A percentile compares a stretch with the other conserved stretches of the same genome.
phyloP scores from a whole-genome alignment of 2,113 vertebrate species.

The Nymphicus hollandicus region DNA sequence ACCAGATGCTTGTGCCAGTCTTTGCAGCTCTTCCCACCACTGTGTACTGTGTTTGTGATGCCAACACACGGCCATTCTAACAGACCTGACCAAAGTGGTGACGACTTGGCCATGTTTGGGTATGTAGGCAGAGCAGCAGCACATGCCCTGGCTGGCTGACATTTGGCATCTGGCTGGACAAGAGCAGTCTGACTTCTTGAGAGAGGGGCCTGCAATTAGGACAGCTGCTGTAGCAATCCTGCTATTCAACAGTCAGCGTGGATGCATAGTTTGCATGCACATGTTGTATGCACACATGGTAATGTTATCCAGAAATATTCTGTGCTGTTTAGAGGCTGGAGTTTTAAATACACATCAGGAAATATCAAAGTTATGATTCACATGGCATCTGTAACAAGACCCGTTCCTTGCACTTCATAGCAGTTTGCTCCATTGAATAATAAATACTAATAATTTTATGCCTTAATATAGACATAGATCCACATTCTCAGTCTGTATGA shows the following conservation, averaged over 20 bases:
- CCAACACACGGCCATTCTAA: neutral
- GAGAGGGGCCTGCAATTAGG: neutral
- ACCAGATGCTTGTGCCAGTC: neutral
- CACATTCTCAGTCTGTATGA: neutral
- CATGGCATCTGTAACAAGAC: constrained; percentile 25
- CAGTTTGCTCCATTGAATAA: constrained; percentile 27
- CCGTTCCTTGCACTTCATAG: neutral
- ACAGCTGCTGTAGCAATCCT: constrained; percentile 30
- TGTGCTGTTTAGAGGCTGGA: neutral
- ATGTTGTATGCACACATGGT: constrained; percentile 46
- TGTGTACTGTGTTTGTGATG: neutral
- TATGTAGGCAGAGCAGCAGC: constrained; percentile 3
- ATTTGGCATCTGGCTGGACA: constrained; percentile 36
- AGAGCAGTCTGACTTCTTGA: neutral
- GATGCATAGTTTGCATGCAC: constrained; percentile 13
- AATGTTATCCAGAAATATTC: constrained; percentile 51
- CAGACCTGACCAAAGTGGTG: neutral
- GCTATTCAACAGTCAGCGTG: neutral
- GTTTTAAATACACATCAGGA: constrained; percentile 63
- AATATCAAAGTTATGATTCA: constrained; percentile 57
- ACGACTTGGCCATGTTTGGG: constrained; percentile 56
- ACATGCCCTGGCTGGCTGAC: constrained; percentile 17
- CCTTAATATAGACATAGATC: constrained; percentile 58
- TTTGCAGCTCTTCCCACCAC: neutral
- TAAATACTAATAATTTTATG: constrained; percentile 55